Base-by-base conservation (phyloP, 2,888 invertebrate species). In the Drosophila peninsularis region DNA sequence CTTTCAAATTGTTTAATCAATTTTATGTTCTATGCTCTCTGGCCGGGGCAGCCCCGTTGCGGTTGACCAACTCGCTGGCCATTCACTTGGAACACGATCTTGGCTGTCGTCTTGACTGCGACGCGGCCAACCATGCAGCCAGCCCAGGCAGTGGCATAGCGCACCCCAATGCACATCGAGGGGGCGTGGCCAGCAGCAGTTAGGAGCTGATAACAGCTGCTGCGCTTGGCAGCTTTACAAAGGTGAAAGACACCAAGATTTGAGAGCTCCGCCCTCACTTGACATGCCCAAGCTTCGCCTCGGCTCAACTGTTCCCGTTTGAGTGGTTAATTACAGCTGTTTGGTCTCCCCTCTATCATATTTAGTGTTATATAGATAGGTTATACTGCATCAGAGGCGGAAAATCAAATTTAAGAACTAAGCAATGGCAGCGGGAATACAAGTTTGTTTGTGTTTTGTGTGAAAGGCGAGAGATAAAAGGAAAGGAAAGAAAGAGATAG, bases 51-150 rank as follows among this genome's bases (percentile, higher is more conserved):
- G 37, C 32, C 36, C 50, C 88, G 85, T 85, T 86, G 85, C 85
- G 85, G 85, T 80, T 85, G 85, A 85, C 88, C 85, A 82, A 66
- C 56, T 81, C 71, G 73, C 80, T 78, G 75, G 60, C 57, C 78
- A 81, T 57, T 82, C 82, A 63, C 65, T 69, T 58, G 82, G 85
- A 82, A 82, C 79, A 7, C 47, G 52, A 60, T 56, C 68, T 70
- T 70, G 50, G 57, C 55, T 55, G 62, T 42, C 77, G 58, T 66
- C 82, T 71, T 75, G 45, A 30, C 44, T 66, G 63, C 34, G 42
- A 47, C 24, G 41, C 64, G 61, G 19, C 53, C 55, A 63, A 32
- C 58, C 74, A 53, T 63, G 62, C 60, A 37, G 44, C 55, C 56
- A 41, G n/a, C 1, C 55, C 69, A 52, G 56, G 61, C 58, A 34